Evolutionary conservation across 1,140 invertebrate genomes (phyloP), one percentile per base, ranked within the genome.

Genomic region (Lepidurus arcticus): DNA sequence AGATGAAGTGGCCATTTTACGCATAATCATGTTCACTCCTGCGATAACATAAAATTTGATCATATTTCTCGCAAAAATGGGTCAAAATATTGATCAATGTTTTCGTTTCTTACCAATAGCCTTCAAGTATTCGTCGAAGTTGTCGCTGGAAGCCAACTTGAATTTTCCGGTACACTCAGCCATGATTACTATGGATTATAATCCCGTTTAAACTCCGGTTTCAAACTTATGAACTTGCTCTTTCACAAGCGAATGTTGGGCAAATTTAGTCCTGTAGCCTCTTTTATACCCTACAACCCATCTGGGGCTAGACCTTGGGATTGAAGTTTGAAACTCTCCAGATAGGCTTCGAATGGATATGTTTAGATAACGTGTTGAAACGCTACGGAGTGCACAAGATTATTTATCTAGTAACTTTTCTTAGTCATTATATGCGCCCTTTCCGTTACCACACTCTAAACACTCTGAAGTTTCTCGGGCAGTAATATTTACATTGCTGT

Each of bases 1-100:
- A 1, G 93, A 88, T 1, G 88, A 85, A 79, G 89, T 90, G 73
- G 91, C 94, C 83, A 94, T 88, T 86, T 94, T 94, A 43, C 89
- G 81, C 88, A 88, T 81, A 42, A 94, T 85, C 78, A 94, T 81
- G 44, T 91, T 90, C 21, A 97, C 93, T 82, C 93, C 94, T 94
- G 81, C 42, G 85, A 84, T 83, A 80, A 80, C 80, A 83, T 83
- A 73, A 78, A 26, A 1, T 13, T 42, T 16, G 8, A 42, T 34
- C 34, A 8, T 13, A 65, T 65, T 9, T n/a, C 3, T 34, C 34
- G 34, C 34, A 34, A 34, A 34, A 34, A 4, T 34, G 34, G 24
- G 24, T 24, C 24, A 24, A 24, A 24, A 0, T 0, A 24, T 24
- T 0, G 24, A 24, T 24, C 10, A 44, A 47, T 21, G 8, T 73